Evolutionary conservation across 2,113 vertebrate species (phyloP).

Genomic region (Ardeotis arabs): DNA sequence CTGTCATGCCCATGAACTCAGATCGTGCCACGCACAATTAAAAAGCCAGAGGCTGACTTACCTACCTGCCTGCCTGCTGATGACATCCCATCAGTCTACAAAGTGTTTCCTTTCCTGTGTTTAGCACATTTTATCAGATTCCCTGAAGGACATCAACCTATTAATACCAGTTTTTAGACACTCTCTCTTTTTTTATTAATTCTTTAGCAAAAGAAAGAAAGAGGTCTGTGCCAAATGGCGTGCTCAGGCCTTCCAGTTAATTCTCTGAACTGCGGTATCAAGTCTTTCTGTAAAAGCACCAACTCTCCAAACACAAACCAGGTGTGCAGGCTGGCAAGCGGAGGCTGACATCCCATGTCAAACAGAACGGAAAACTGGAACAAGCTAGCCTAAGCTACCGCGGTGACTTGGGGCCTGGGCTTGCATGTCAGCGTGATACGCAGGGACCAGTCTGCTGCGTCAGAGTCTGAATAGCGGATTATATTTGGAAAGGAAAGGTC

Average conservation of each 20-base stretch:
- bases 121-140: slow-evolving; percentile 4
- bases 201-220: neutral
- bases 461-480: neutral
- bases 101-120: neutral
- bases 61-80: neutral
- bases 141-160: neutral
- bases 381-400: neutral
- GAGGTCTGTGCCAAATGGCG: neutral
- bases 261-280: neutral
- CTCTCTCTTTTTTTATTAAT: neutral
- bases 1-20: neutral
- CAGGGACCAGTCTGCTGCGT: neutral
- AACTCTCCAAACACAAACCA: neutral
- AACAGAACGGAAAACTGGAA: neutral
- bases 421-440: neutral
- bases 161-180: neutral
- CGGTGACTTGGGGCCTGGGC: neutral
- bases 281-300: neutral
- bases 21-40: neutral
- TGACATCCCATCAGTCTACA: neutral
- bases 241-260: neutral
- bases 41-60: neutral
- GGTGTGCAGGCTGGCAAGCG: neutral
- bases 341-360: neutral
- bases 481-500: neutral